Percentiles rank a stretch among this genome's conserved stretches.
phyloP scores from a whole-genome alignment of 2,113 vertebrate species.

The Pionites leucogaster region DNA sequence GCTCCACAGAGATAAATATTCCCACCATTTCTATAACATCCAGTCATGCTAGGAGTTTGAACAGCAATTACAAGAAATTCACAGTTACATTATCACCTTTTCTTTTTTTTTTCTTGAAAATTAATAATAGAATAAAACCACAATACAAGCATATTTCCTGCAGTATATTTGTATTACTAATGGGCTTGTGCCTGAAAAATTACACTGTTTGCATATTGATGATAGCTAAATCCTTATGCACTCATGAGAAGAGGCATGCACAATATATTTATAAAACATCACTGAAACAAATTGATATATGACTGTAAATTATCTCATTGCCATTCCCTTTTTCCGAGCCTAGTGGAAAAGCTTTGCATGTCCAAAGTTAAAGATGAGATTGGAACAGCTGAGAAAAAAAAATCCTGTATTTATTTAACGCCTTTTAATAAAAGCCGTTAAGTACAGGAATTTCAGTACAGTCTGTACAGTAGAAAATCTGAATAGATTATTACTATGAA shows the following conservation, averaged over 20 bases:
- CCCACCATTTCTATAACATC: neutral
- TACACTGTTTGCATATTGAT: neutral
- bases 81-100: neutral
- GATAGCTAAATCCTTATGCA: accelerated
- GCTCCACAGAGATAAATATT: neutral
- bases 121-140: neutral
- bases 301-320: neutral
- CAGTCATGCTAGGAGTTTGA: neutral
- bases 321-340: neutral
- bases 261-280: neutral
- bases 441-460: neutral
- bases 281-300: neutral
- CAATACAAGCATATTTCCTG: neutral
- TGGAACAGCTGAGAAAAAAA: neutral
- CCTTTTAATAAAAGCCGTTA: slow-evolving; percentile 1
- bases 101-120: neutral
- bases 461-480: neutral
- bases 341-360: neutral
- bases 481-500: neutral
- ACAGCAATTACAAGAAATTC: neutral
- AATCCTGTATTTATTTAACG: neutral
- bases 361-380: neutral
- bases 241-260: neutral
- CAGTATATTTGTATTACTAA: neutral
- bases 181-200: neutral